Evolutionary conservation across 2,797 vertebrate species (phyloP), one percentile per base, ranked within the genome.

Genomic region (Pitangus sulphuratus): DNA sequence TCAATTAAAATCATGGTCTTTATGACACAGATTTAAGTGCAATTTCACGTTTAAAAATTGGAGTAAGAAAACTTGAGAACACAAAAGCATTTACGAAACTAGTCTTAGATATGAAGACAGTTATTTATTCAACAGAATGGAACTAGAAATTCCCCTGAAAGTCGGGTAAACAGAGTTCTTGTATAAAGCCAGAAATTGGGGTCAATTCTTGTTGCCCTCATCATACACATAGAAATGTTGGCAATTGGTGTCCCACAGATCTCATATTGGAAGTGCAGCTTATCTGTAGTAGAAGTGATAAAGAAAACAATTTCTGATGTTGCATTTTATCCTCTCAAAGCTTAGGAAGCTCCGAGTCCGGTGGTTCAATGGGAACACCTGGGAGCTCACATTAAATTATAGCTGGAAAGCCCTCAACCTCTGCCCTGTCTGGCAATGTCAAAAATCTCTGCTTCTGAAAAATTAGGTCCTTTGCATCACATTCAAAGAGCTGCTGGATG

Each of bases 131-230:
- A 68, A 22, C 15, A 35, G 14, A 14, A 33, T 24, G 28, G 60
- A 70, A 72, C 45, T 82, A 53, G 74, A 75, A 54, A 50, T 82
- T 56, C 12, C 9, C 5, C 16, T 0, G 1, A 11, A 92, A 85
- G n/a, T 57, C 19, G 72, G 31, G 15, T 71, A 37, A 64, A 75
- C 18, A 0, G 2, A 62, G 12, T 31, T 71, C 3, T 54, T 93
- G 8, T 7, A 6, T n/a, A 7, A 51, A 81, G 42, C 65, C 4
- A 3, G 62, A 47, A 35, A 11, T 84, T 64, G 86, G 44, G 6
- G 12, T 35, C 0, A 0, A 39, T 81, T 44, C 24, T 53, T 89
- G 19, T 12, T 80, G 54, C n/a, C n/a, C 8, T 77, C 1, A 1
- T 82, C 39, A 15, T 28, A 45, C 12, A 3, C 5, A 2, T 11